Conservation (phyloP, 2,888 invertebrate genomes). For the Trissonchulus sp. region DNA sequence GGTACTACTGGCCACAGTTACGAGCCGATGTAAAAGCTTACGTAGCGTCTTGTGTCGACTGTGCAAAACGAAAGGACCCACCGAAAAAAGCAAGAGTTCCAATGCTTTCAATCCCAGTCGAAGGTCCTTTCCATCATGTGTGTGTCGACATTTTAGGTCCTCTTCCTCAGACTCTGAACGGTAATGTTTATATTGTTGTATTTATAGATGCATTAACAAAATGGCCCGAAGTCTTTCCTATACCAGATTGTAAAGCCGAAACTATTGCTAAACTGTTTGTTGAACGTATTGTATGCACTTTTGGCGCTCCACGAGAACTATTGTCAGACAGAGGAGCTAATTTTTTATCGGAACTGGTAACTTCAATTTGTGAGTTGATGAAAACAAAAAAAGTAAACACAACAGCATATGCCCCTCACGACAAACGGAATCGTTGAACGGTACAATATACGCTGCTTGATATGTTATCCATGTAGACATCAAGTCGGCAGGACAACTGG, state of each 20-base stretch:
- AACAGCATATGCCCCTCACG: constrained; percentile 32
- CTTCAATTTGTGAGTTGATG: constrained; percentile 30
- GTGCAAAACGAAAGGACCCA: constrained; percentile 7
- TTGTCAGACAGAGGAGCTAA: constrained; percentile 38
- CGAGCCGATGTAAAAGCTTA: not conserved
- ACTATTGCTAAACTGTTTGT: constrained; percentile 41
- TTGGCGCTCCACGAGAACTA: constrained; percentile 36
- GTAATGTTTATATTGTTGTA: constrained; percentile 39
- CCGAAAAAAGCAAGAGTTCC: not conserved
- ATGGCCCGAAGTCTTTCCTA: constrained; percentile 40
- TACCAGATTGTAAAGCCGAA: constrained; percentile 43
- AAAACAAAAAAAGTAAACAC: constrained; percentile 28
- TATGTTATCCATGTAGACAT: constrained; percentile 12
- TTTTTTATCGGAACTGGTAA: constrained; percentile 35
- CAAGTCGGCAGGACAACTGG: constrained; percentile 37
- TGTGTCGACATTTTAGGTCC: constrained; percentile 36
- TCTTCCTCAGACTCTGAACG: constrained; percentile 30
- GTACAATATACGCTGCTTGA: constrained; percentile 39
- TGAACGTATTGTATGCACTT: constrained; percentile 33
- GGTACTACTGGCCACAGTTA: not conserved
- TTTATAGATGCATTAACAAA: constrained; percentile 36
- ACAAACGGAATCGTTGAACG: constrained; percentile 38
- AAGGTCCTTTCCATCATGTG: not conserved
- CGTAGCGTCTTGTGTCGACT: not conserved
- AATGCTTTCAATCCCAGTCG: not conserved